Conservation (phyloP, 2,113 vertebrate genomes). For the Heterochromis multidens region DNA sequence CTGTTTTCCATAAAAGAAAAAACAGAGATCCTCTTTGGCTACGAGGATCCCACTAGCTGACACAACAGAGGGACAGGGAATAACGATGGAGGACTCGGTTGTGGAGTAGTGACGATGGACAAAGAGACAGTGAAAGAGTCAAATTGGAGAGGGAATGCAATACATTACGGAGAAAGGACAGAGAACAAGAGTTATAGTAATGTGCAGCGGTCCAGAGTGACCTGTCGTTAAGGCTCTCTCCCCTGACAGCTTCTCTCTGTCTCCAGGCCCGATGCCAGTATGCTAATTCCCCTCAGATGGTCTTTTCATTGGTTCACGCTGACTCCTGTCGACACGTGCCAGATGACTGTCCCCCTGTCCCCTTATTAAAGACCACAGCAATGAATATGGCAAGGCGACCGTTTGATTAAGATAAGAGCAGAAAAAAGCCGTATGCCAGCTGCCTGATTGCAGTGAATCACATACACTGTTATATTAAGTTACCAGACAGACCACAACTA, state of each 20-base stretch:
- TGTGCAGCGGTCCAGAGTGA: constrained; percentile 74
- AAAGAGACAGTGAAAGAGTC: not conserved
- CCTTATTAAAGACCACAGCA: constrained; percentile 18
- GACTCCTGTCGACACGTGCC: constrained; percentile 21
- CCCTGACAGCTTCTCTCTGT: constrained; percentile 76
- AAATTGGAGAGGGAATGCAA: not conserved
- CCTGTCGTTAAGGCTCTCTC: constrained; percentile 80
- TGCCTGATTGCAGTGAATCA: constrained; percentile 47
- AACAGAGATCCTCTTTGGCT: not conserved
- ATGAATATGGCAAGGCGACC: constrained; percentile 18
- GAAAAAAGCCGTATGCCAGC: constrained; percentile 41
- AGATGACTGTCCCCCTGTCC: constrained; percentile 28
- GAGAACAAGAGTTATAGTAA: constrained; percentile 77
- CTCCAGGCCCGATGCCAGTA: constrained; percentile 55
- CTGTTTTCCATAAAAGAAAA: not conserved
- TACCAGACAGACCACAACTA: not conserved
- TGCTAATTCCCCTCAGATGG: constrained; percentile 50
- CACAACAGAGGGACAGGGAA: not conserved
- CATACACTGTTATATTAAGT: not conserved
- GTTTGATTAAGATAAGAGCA: constrained; percentile 41
- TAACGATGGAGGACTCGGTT: not conserved
- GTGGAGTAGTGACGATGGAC: not conserved
- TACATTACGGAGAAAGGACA: not conserved
- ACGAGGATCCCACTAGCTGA: not conserved
- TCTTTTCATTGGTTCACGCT: constrained; percentile 55